Evolutionary conservation across 1,140 invertebrate species (phyloP), one percentile per base, ranked within the genome.

Genomic region (Ptiloglossa arizonensis): DNA sequence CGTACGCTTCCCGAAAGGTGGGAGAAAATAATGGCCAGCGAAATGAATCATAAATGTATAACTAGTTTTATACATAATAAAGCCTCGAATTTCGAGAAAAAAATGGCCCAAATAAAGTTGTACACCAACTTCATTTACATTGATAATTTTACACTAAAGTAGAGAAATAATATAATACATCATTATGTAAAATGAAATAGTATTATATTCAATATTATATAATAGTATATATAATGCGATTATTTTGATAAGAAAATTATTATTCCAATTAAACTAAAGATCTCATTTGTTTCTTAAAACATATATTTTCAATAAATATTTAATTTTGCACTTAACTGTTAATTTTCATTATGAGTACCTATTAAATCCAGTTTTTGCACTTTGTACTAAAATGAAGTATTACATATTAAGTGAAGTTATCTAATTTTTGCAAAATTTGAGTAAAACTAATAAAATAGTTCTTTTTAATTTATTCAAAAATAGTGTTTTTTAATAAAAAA

Each of bases 401-500:
- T 60, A 32, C 1, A 50, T 54, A 52, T 24, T 1, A 56, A 44
- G 41, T 60, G n/a, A 13, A 60, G 1, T 32, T 15, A 52, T 46
- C 27, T 22, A 67, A 22, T 56, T 56, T 57, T 46, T 74, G 72
- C 72, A 67, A 74, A 74, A 74, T 74, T 57, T 74, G 63, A 63
- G n/a, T 46, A 67, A 67, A 56, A 74, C 38, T 67, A 29, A 67
- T 22, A 19, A 17, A 22, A 35, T 48, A 41, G 17, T 64, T 64
- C 5, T n/a, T n/a, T n/a, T n/a, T n/a, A n/a, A n/a, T n/a, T n/a
- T n/a, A n/a, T n/a, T n/a, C n/a, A n/a, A n/a, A n/a, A n/a, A n/a
- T n/a, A n/a, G n/a, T n/a, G n/a, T n/a, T n/a, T n/a, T n/a, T n/a
- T n/a, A n/a, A n/a, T n/a, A n/a, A n/a, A n/a, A n/a, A n/a, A n/a